Base-by-base conservation (phyloP, 2,888 invertebrate genomes). In the Xylota segnis region DNA sequence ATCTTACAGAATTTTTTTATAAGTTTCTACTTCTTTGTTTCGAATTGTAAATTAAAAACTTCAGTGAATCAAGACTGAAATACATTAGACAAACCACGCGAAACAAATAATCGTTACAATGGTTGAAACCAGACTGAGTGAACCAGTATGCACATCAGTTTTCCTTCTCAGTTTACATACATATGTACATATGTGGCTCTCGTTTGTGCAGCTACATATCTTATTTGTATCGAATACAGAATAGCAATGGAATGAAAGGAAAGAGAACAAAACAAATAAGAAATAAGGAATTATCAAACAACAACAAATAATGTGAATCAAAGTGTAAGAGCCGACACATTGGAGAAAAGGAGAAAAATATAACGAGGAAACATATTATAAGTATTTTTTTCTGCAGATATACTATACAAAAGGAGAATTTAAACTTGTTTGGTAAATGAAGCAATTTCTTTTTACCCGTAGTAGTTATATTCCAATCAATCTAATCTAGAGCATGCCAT, bases 51-150 rank as follows among this genome's bases (percentile, higher is more conserved):
- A 7, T n/a, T 23, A 58, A 34, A 40, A 43, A 54, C 16, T 14
- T 68, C 27, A 16, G 27, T 43, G 5, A 50, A 59, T 10, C 7
- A 47, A 52, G 58, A 59, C 34, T 29, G 10, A 16, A 63, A 34
- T n/a, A 16, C 5, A 12, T 6, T 18, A 45, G 3, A 14, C 45
- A 58, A 9, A 23, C 47, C 37, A 47, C 37, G 34, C 58, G 34
- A 16, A 34, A 32, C 37, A 45, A 59, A 50, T n/a, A 16, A 34
- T 47, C 45, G 45, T 37, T 59, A 71, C 72, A 40, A 61, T 40
- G 61, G 61, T 72, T 14, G 34, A 72, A 61, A 61, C 61, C 72
- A 72, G 52, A 72, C 72, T 72, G 27, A 58, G 5, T 59, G 34
- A 40, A n/a, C 23, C 5, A 18, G 45, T 45, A 23, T 45, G 40